phyloP scores from a whole-genome alignment of 2,797 vertebrate species.

The Caiman crocodilus region DNA sequence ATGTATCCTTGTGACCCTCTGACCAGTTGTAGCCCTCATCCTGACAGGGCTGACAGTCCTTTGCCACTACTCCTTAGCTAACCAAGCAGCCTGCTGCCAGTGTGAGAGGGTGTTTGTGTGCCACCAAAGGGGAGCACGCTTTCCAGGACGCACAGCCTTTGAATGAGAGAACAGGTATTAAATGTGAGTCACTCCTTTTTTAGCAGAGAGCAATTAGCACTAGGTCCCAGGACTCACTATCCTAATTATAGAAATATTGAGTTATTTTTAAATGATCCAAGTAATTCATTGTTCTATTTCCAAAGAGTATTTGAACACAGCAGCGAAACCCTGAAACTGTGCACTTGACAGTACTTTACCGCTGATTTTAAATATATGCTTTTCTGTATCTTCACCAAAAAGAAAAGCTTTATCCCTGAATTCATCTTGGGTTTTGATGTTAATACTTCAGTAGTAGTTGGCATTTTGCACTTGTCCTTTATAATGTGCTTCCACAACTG shows the following conservation, averaged over 20 bases:
- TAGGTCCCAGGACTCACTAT: neutral
- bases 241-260: neutral
- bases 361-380: neutral
- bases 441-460: accelerated
- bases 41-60: no score
- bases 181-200: accelerated
- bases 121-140: accelerated
- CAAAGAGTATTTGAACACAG: neutral
- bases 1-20: neutral
- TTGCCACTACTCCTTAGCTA: accelerated
- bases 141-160: accelerated
- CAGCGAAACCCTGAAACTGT: neutral
- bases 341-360: neutral
- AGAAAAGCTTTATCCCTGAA: neutral
- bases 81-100: neutral
- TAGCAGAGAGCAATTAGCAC: neutral
- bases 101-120: neutral
- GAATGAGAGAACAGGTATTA: accelerated
- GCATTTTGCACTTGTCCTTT: neutral
- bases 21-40: neutral
- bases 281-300: accelerated
- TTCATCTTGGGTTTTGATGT: neutral
- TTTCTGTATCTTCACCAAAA: neutral
- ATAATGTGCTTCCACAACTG: neutral
- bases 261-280: accelerated